Evolutionary conservation across 2,113 vertebrate genomes (phyloP).

Genomic region (Eleginops maclovinus): DNA sequence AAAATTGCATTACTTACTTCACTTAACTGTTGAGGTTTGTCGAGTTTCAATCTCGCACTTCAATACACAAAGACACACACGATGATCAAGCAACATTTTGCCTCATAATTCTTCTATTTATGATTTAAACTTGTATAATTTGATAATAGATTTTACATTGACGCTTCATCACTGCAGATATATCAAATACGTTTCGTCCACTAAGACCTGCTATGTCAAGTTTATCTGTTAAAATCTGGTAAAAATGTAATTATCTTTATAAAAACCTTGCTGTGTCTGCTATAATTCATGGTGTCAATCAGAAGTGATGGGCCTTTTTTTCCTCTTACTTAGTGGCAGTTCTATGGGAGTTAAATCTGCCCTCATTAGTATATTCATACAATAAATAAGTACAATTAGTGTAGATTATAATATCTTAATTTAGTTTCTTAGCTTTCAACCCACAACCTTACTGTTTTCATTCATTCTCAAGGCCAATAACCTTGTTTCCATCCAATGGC

Average conservation of each 20-base stretch:
- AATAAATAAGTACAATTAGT: too few relatives aligned
- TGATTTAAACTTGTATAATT: neutral
- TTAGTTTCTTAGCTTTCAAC: too few relatives aligned
- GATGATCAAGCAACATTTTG: neutral
- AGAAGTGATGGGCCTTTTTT: neutral
- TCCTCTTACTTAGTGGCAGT: too few relatives aligned
- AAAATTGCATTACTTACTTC: conserved; percentile 1
- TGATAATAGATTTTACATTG: conserved; percentile 2
- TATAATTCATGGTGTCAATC: neutral
- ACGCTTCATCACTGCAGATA: conserved; percentile 17
- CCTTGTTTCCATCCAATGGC: too few relatives aligned
- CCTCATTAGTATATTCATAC: too few relatives aligned
- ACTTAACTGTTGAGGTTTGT: neutral
- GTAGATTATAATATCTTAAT: too few relatives aligned
- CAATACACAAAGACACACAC: neutral
- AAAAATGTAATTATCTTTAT: neutral
- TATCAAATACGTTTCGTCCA: neutral
- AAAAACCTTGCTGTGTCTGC: neutral
- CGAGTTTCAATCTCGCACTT: neutral
- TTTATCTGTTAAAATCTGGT: conserved; percentile 3
- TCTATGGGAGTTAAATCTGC: too few relatives aligned
- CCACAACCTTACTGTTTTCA: too few relatives aligned
- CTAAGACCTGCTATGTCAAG: conserved; percentile 9
- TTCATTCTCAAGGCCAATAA: too few relatives aligned
- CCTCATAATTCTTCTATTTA: neutral